Base-by-base conservation (phyloP, 1,140 invertebrate genomes). In the Eufriesea mexicana region DNA sequence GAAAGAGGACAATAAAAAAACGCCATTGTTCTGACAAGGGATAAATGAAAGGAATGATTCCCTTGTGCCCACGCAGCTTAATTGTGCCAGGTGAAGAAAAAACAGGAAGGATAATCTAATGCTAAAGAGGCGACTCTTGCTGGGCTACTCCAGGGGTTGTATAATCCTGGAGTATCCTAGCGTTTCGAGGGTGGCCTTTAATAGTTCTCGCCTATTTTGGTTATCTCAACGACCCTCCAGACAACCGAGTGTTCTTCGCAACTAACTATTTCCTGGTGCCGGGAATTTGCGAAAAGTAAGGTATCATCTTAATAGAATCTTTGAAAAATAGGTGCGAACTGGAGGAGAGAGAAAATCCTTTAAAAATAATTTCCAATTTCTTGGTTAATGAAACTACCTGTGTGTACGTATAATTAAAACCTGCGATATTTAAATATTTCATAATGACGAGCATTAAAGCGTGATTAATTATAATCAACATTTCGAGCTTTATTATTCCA, bases 171-270 rank as follows among this genome's bases (percentile, higher is more conserved):
- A 28, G 25, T 45, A 28, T 25, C 61, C 54, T 25, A 25, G 42
- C 54, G 54, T 61, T 61, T 61, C 55, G 73, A 61, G 23, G 45
- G 16, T 61, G 45, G n/a, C 55, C 62, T 75, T 75, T 45, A 75
- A 75, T 42, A 61, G 73, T 49, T 49, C 18, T 75, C 55, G 57
- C 16, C 25, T 75, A 59, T 61, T 75, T 75, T 20, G 42, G 20
- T 28, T 62, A 10, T 4, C n/a, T 47, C 9, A 49, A 61, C 42
- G n/a, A 47, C 16, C 45, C 55, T 61, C 5, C 9, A 5, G 14
- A 23, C 16, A 61, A 25, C 42, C 4, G 16, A 47, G 42, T 47
- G 55, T n/a, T 47, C 42, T 62, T 61, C 8, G 10, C 42, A 45
- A 16, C 7, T 16, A 16, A 45, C 47, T 28, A 20, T 59, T 5